phyloP scores from a whole-genome alignment of 2,888 invertebrate species.

The Aphodius granarius region DNA sequence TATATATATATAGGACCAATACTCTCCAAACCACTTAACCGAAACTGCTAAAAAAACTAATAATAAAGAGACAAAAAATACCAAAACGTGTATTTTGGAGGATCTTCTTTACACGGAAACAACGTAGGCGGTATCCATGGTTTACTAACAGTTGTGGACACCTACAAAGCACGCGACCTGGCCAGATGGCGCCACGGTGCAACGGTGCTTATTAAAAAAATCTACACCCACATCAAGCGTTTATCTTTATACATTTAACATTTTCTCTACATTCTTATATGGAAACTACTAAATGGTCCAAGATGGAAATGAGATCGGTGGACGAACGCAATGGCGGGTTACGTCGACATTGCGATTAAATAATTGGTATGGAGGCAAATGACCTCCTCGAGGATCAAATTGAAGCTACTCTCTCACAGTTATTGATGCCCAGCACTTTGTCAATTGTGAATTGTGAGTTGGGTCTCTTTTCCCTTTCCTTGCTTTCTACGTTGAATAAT shows the following conservation, averaged over 20 bases:
- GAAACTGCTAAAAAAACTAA: no score
- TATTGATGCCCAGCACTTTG: neutral
- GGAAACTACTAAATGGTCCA: neutral
- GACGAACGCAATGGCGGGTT: neutral
- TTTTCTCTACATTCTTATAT: neutral
- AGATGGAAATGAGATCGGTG: neutral
- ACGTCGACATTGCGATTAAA: neutral
- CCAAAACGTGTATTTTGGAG: no score
- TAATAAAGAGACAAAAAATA: no score
- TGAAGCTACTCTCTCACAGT: neutral
- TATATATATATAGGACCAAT: no score
- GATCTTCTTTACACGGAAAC: no score
- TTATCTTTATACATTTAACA: neutral
- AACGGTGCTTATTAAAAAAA: neutral
- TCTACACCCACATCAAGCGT: neutral
- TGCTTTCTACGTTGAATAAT: neutral
- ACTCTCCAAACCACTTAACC: no score
- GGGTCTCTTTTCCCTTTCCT: neutral
- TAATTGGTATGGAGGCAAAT: conserved; percentile 8
- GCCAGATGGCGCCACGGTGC: neutral
- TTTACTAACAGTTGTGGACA: no score
- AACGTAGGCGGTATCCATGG: no score
- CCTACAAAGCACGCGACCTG: neutral
- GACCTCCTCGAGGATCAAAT: neutral
- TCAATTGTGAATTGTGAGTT: neutral